phyloP scores from a whole-genome alignment of 2,888 invertebrate species.

The Proisotoma minuta region DNA sequence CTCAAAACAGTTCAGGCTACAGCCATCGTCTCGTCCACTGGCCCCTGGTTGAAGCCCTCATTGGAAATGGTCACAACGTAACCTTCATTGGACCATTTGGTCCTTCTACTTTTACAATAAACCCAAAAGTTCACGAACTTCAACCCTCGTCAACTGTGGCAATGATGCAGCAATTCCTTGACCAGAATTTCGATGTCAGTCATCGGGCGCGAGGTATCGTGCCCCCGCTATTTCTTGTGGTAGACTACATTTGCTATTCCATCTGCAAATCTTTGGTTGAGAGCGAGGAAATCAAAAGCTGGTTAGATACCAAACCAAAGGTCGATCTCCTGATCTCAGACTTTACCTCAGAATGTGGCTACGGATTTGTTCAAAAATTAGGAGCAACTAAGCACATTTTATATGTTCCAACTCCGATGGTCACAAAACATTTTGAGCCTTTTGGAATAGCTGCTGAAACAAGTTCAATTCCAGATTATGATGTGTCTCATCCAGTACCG shows the following conservation, averaged over 20 bases:
- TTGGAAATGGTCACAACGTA: conserved; percentile 33
- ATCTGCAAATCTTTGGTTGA: not conserved
- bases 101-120: conserved; percentile 13
- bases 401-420: not conserved
- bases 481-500: not conserved
- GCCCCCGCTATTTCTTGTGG: not conserved
- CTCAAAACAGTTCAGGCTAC: conserved; percentile 30
- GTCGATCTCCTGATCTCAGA: not conserved
- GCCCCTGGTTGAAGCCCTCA: conserved; percentile 38
- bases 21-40: conserved; percentile 38
- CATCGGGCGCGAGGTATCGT: not conserved
- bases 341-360: not conserved
- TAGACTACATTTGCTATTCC: not conserved
- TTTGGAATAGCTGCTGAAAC: conserved; percentile 27
- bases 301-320: conserved; percentile 54
- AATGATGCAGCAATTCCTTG: not conserved
- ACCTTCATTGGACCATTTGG: conserved; percentile 33
- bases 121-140: conserved; percentile 30
- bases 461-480: conserved; percentile 30
- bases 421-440: conserved; percentile 23
- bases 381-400: not conserved
- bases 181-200: conserved; percentile 17
- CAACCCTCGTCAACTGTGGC: not conserved
- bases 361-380: conserved; percentile 2
- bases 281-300: not conserved